Evolutionary conservation across 64 coral and sea anemone genomes (phyloP), one percentile per base, ranked within the genome.

Genomic region (Montipora cactus): DNA sequence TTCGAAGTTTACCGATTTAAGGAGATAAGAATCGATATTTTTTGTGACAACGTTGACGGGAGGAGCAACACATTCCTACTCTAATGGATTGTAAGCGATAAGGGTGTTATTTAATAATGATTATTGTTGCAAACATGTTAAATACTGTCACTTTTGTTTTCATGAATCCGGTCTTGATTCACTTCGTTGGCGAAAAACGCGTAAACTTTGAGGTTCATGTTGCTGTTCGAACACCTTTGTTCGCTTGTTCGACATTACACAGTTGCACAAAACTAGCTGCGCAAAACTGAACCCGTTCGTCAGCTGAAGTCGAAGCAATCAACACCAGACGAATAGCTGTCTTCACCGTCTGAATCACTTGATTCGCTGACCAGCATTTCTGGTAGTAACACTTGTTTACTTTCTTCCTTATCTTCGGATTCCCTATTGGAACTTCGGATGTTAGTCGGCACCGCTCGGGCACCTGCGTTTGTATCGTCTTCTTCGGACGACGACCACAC

Each of bases 401-500:
- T 62, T 15, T 37, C 47, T 23, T 50, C 57, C 5, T n/a, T 67
- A 18, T 77, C 80, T 5, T 49, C 10, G 55, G 44, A 79, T 12
- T 49, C 11, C 50, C n/a, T 48, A 44, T 12, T 69, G 52, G 49
- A 22, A 50, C 47, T 23, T 51, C 49, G 47, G 14, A 53, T 21
- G 13, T 79, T 91, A 28, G 52, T 75, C 64, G 47, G 86, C 46
- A 11, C 68, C 94, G 44, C 49, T 92, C 14, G 62, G 8, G 66
- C 4, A 44, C 47, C 45, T 76, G 90, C 87, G 49, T 90, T 87
- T 11, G 66, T 88, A 9, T 97, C 89, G 49, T 97, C 96, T 81
- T 93, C 92, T 21, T 89, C 89, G 5, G 93, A 94, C 5, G 96
- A 97, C 5, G 96, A 92, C 89, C 93, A 97, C 11, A 94, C 93